A percentile compares a stretch with the other conserved stretches of the same genome.
These are phyloP conservation scores for Xiphorhynchus erythropygius DNA, from an alignment of 2,797 vertebrate genomes.

Conservation along the genomic window DNA sequence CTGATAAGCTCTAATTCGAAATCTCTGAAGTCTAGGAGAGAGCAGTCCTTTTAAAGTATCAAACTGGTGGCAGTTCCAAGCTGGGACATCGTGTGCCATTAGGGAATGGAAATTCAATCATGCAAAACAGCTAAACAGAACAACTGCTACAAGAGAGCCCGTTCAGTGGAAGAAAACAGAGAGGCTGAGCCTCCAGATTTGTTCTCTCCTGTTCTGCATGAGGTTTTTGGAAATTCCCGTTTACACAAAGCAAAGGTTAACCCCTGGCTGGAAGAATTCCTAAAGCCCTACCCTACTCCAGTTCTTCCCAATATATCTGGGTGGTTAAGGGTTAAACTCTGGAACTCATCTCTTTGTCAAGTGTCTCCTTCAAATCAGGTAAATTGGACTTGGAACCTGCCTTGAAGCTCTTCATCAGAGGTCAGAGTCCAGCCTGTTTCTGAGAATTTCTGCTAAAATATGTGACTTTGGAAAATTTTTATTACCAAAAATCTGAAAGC, in stretches of 20 bases:
- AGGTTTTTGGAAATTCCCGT: neutral
- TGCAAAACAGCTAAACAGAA: slow-evolving; percentile 5
- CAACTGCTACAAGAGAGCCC: neutral
- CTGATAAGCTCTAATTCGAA: neutral
- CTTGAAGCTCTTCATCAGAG: neutral
- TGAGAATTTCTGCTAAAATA: neutral
- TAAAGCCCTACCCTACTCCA: neutral
- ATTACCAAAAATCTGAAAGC: neutral
- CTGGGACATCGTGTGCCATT: neutral
- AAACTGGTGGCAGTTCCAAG: neutral
- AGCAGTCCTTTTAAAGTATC: slow-evolving; percentile 8
- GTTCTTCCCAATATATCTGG: neutral
- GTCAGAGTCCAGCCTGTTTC: neutral
- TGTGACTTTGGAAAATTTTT: neutral
- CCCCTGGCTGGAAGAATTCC: neutral
- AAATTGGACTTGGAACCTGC: neutral
- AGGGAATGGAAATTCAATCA: slow-evolving; percentile 8
- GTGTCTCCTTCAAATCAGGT: neutral
- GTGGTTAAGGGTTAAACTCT: neutral
- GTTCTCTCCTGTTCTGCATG: neutral
- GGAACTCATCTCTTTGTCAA: neutral
- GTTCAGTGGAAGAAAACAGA: neutral
- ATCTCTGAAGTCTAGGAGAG: neutral
- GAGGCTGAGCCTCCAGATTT: neutral
- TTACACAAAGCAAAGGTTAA: neutral